phyloP scores from a whole-genome alignment of 1,140 invertebrate genomes.

The Scaptomyza pallida region DNA sequence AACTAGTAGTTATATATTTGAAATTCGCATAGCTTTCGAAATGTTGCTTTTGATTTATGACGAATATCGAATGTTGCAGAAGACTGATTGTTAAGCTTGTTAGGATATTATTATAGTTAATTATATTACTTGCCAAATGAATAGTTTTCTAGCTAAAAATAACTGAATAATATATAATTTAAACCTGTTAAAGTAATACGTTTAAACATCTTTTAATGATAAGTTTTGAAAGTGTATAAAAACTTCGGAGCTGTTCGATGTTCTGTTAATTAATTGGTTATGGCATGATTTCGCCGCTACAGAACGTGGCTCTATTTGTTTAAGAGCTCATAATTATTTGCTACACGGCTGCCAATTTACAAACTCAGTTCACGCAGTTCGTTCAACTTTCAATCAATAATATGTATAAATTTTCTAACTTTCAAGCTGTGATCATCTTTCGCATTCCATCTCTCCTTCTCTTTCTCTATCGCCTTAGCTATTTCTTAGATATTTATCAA shows the following conservation, averaged over 20 bases:
- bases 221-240: neutral
- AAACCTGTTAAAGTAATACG: neutral
- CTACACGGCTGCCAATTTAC: conserved; percentile 30
- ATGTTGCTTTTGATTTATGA: neutral
- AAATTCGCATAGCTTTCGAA: neutral
- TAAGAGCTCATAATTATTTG: conserved; percentile 58
- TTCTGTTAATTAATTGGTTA: conserved; percentile 10
- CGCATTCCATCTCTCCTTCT: conserved; percentile 18
- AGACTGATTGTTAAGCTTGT: conserved; percentile 1
- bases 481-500: conserved; percentile 55
- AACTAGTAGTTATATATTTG: neutral
- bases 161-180: neutral
- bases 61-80: neutral
- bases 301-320: conserved; percentile 51
- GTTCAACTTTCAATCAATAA: conserved; percentile 77
- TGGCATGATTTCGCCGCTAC: neutral
- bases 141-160: neutral
- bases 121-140: neutral
- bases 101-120: neutral
- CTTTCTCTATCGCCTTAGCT: conserved; percentile 12
- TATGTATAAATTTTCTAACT: conserved; percentile 4
- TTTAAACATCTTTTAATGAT: neutral
- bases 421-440: conserved; percentile 24
- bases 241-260: neutral
- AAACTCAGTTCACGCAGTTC: conserved; percentile 42